Conservation (phyloP, 2,113 vertebrate genomes). For the Lagenorhynchus albirostris region DNA sequence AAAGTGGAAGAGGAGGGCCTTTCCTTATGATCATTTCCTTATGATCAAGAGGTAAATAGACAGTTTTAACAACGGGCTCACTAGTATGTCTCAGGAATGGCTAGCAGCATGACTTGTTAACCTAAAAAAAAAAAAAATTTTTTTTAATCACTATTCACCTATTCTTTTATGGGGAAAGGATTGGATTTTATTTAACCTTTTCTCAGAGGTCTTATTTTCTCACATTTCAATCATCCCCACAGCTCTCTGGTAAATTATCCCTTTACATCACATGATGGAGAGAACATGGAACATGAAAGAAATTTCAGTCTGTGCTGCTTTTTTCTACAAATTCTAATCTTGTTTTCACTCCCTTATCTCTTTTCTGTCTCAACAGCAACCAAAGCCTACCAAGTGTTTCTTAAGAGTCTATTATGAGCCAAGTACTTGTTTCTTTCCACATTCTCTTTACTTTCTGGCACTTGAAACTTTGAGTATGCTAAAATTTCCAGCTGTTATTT, state of each 20-base stretch:
- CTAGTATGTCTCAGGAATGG: neutral
- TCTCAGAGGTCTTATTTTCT: neutral
- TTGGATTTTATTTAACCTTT: neutral
- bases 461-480: neutral
- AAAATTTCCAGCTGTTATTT: conserved; percentile 17
- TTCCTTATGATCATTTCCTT: neutral
- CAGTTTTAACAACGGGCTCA: neutral
- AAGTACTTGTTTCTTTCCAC: neutral
- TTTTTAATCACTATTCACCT: neutral
- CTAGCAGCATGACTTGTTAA: neutral
- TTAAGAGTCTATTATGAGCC: neutral
- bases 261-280: neutral
- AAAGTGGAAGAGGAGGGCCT: neutral
- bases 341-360: neutral
- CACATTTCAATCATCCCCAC: neutral
- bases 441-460: conserved; percentile 20
- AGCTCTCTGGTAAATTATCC: neutral
- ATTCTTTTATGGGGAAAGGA: neutral
- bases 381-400: neutral
- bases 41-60: neutral
- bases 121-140: neutral
- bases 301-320: neutral
- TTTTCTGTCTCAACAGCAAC: conserved; percentile 19
- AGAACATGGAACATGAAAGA: neutral
- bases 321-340: neutral